Evolutionary conservation across 2,113 vertebrate genomes (phyloP), one percentile per base, ranked within the genome.

Genomic region (Gasterosteus nipponicus): DNA sequence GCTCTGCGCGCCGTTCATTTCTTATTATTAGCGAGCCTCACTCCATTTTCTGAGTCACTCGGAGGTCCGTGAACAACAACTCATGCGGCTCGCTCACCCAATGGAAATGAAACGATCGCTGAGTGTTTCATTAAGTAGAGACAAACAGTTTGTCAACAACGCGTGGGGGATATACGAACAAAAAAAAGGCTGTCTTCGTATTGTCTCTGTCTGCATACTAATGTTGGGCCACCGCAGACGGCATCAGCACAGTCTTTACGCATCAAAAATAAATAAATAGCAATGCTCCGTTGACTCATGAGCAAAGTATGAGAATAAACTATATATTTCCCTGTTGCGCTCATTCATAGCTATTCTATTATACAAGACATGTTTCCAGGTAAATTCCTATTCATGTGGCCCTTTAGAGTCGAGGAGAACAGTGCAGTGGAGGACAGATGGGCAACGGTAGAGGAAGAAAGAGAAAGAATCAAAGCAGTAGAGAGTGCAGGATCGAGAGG

Each of bases 71-170:
- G 70, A 78, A 75, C 78, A 68, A 76, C 62, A 80, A 62, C 54
- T 79, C 79, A 59, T 63, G 77, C 69, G 56, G 69, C 60, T 26
- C 1, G 33, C 59, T 71, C 84, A 59, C 33, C 77, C 76, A 80
- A 82, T 90, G 83, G 74, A 84, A 85, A 86, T 83, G 12, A 80
- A 88, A 84, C 74, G 88, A 89, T 77, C 4, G 18, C 73, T 31
- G 63, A 5, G 74, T 83, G 83, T 89, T 91, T 89, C 84, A 88
- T 90, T 87, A 73, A 78, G 54, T 71, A 59, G 60, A 88, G 71
- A 78, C 73, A 73, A 80, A 82, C 56, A 66, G 64, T 85, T 87
- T 18, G 7, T 80, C 63, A 77, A 26, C 63, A 60, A 44, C n/a
- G 19, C 33, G 41, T 6, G 11, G 7, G 35, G 7, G 7, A 38